Conservation (phyloP, 2,113 vertebrate species). For the Ellobius talpinus region DNA sequence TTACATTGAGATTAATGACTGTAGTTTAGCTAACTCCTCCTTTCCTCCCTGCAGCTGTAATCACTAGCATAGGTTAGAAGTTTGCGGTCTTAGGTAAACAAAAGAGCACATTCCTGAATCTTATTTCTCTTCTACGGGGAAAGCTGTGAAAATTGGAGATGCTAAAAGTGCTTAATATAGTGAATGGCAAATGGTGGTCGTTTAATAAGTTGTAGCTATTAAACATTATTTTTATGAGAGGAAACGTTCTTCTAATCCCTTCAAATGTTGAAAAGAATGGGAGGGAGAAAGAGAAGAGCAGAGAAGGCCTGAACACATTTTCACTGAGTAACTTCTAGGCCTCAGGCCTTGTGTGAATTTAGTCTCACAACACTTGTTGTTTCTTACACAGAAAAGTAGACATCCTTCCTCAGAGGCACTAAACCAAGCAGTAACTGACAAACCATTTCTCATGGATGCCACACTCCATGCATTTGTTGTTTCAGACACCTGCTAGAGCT, state of each 20-base stretch:
- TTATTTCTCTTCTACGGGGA: conserved; percentile 7
- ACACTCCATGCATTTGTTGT: neutral
- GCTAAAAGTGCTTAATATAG: neutral
- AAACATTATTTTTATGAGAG: neutral
- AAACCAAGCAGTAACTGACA: neutral
- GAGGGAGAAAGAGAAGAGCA: neutral
- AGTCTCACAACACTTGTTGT: neutral
- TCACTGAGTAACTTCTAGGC: neutral
- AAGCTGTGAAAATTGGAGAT: neutral
- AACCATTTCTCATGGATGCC: neutral
- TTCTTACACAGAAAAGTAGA: conserved; percentile 6
- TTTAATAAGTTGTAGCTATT: neutral
- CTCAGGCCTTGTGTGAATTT: neutral
- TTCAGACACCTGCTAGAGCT: neutral
- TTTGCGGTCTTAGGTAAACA: conserved; percentile 11
- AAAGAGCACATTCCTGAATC: neutral
- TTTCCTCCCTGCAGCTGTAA: neutral
- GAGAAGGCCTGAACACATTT: neutral
- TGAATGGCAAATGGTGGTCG: neutral
- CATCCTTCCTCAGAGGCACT: neutral
- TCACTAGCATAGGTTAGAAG: neutral
- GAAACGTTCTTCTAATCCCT: neutral
- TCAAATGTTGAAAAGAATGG: neutral
- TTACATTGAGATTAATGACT: neutral
- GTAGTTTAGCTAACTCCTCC: neutral